These are phyloP conservation scores for Macrobrachium rosenbergii DNA, from an alignment of 1,140 invertebrate genomes.

Conservation along the genomic window DNA sequence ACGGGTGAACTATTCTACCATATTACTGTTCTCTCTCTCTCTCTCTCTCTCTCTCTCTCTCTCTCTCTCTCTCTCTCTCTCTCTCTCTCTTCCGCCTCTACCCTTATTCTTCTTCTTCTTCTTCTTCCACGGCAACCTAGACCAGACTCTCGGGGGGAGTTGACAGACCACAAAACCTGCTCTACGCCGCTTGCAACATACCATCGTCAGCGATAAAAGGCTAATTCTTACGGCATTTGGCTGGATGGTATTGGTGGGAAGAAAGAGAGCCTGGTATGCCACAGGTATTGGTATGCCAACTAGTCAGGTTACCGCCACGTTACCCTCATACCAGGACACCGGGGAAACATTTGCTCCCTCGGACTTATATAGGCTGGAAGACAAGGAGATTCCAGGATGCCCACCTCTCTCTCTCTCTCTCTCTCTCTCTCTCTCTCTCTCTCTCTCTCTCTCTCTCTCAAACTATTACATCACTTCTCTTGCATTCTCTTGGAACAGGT, in stretches of 20 bases:
- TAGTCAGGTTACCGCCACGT: constrained; percentile 29
- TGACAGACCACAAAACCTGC: constrained; percentile 28
- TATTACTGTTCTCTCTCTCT: too few relatives aligned
- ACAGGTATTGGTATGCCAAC: constrained; percentile 55
- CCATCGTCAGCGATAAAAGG: constrained; percentile 47
- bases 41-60: too few relatives aligned
- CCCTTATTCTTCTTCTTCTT: constrained; percentile 1
- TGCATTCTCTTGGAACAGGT: too few relatives aligned
- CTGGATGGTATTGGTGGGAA: constrained; percentile 43
- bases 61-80: neutral
- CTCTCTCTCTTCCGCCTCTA: neutral
- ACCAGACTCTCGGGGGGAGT: neutral
- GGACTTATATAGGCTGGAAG: neutral
- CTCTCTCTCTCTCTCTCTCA: constrained; percentile 10
- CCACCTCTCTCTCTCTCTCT: neutral
- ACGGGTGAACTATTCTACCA: too few relatives aligned
- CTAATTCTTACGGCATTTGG: constrained; percentile 54
- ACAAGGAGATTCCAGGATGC: neutral
- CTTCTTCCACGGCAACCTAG: too few relatives aligned
- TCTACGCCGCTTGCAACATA: constrained; percentile 18
- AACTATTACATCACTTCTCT: too few relatives aligned
- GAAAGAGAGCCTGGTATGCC: constrained; percentile 47
- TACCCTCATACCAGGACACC: constrained; percentile 37
- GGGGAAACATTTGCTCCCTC: constrained; percentile 27
- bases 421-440: constrained; percentile 28